These are phyloP conservation scores for Parambassis ranga DNA, from an alignment of 2,797 vertebrate genomes.

Conservation along the genomic window DNA sequence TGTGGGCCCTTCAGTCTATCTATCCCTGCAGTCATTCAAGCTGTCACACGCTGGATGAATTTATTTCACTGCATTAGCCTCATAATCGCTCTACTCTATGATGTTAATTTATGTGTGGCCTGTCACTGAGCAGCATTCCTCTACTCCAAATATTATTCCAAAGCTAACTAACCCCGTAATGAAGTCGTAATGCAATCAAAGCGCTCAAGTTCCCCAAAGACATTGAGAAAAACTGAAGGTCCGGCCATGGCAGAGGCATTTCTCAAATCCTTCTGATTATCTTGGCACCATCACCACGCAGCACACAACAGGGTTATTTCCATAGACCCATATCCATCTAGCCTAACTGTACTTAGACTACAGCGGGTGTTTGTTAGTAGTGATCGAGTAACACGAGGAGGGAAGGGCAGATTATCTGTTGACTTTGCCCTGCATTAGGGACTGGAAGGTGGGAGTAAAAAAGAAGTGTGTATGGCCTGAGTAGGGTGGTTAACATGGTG, in stretches of 20 bases:
- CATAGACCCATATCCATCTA: constrained; percentile 60
- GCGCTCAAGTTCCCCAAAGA: constrained; percentile 49
- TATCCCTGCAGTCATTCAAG: constrained; percentile 17
- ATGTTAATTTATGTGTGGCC: constrained; percentile 59
- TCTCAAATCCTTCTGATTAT: constrained; percentile 66
- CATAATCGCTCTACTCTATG: constrained; percentile 43
- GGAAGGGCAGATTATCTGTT: constrained; percentile 55
- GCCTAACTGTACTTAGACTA: constrained; percentile 44
- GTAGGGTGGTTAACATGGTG: constrained; percentile 22
- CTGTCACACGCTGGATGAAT: constrained; percentile 26
- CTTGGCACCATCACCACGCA: constrained; percentile 63
- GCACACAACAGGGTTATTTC: constrained; percentile 61
- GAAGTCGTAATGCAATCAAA: constrained; percentile 67
- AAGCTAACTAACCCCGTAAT: constrained; percentile 68
- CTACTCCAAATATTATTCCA: constrained; percentile 68
- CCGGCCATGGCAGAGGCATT: constrained; percentile 56
- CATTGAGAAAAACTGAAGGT: constrained; percentile 39
- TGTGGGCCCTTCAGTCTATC: constrained; percentile 1
- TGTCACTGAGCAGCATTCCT: constrained; percentile 59
- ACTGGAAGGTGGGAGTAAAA: constrained; percentile 34
- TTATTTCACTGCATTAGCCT: constrained; percentile 54
- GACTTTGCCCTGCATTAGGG: constrained; percentile 33
- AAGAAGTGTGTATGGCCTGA: constrained; percentile 18
- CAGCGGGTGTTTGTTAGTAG: constrained; percentile 61
- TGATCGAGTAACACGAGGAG: constrained; percentile 62